Base-by-base conservation (phyloP, 2,888 invertebrate genomes). In the Drosophila heteroneura region DNA sequence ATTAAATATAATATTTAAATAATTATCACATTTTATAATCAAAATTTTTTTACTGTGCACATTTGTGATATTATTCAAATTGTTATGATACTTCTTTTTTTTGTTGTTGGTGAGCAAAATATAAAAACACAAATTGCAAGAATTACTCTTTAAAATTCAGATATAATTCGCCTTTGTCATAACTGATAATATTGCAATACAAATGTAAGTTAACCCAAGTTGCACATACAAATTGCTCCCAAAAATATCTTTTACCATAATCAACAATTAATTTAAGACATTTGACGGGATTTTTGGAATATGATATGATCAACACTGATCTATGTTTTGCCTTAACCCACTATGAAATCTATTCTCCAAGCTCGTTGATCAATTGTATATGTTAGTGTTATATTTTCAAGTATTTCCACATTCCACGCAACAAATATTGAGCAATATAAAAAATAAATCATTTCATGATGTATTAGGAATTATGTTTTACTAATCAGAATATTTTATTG, bases 41-140 rank as follows among this genome's bases (percentile, higher is more conserved):
- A 1, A 33, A 32, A 47, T 67, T 78, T 78, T 79, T 79, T 79
- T 79, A 66, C 52, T 72, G 79, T 79, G 78, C 76, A 35, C 41
- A 44, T 62, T 67, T 79, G 78, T 79, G 78, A 79, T 79, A 76
- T 49, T 62, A 54, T 52, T 44, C 19, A 71, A 71, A 41, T 22
- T 41, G 41, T 51, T 51, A 12, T 19, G 10, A 30, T 22, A n/a
- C 35, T 2, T 16, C 41, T 52, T 16, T 41, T 59, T 53, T 58
- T 58, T 62, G 52, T 77, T 63, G 35, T 52, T 56, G 39, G 60
- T 74, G 79, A 52, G 28, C 44, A 14, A 58, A 67, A 67, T 47
- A 37, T 6, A n/a, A 49, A 19, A 19, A 28, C 26, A 19, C 16
- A 65, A 53, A 30, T 54, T 22, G 22, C 9, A 47, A 4, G 62